These are phyloP conservation scores for Leptopilina clavipes DNA, from an alignment of 1,140 invertebrate species.

Conservation along the genomic window DNA sequence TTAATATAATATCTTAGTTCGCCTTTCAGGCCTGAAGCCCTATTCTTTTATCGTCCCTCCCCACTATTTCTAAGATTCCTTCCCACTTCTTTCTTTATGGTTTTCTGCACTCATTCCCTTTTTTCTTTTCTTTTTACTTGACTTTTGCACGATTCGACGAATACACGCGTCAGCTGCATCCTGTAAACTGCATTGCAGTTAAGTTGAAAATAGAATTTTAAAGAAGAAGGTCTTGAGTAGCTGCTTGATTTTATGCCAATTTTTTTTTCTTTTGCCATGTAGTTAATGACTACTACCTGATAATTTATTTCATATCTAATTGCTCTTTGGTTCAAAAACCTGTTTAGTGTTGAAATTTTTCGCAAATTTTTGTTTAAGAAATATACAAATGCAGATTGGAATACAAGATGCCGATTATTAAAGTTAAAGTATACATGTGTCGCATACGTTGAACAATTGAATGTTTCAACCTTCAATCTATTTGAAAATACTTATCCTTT, in stretches of 20 bases:
- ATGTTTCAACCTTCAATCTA: too few relatives aligned
- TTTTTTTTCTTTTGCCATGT: constrained; percentile 34
- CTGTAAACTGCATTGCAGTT: constrained; percentile 56
- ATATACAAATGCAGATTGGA: too few relatives aligned
- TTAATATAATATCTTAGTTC: constrained; percentile 31
- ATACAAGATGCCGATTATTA: too few relatives aligned
- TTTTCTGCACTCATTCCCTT: constrained; percentile 25
- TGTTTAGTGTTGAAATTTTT: too few relatives aligned
- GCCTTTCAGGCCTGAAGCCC: constrained; percentile 19
- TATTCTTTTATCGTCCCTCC: constrained; percentile 38
- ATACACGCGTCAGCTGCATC: constrained; percentile 49
- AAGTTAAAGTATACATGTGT: too few relatives aligned
- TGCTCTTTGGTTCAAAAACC: too few relatives aligned
- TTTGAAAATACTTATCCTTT: too few relatives aligned
- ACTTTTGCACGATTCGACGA: constrained; percentile 44
- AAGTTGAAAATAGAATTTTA: constrained; percentile 60
- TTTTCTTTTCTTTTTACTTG: constrained; percentile 45
- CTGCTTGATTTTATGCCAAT: constrained; percentile 65
- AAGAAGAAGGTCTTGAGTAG: constrained; percentile 44
- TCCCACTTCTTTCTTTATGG: constrained; percentile 17
- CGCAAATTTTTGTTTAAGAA: too few relatives aligned
- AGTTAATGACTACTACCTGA: neutral
- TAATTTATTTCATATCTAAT: too few relatives aligned
- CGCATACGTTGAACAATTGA: too few relatives aligned
- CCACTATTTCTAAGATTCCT: constrained; percentile 14